Percentiles rank a stretch among this genome's conserved stretches.
Evolutionary conservation across 2,797 vertebrate species (phyloP).

Genomic region (Arctocebus calabarensis): DNA sequence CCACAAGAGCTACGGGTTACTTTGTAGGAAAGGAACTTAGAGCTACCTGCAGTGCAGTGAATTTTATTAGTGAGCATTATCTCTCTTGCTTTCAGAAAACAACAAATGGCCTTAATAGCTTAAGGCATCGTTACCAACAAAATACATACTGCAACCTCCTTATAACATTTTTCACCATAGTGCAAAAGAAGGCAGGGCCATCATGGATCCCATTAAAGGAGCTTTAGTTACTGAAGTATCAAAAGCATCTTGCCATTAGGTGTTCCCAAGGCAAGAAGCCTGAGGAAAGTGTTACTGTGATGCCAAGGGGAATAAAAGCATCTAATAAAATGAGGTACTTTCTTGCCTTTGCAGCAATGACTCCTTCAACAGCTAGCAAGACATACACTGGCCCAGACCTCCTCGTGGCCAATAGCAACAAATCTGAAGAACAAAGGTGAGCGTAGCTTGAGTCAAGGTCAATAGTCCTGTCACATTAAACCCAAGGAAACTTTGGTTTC

Average conservation of each 20-base stretch:
- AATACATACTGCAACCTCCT: conserved; percentile 73
- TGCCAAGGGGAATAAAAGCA: conserved; percentile 64
- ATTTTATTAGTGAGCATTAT: conserved; percentile 78
- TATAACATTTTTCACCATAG: conserved; percentile 73
- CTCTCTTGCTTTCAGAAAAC: conserved; percentile 79
- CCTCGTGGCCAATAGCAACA: conserved; percentile 4
- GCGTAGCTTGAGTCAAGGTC: conserved; percentile 24
- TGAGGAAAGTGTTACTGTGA: conserved; percentile 46
- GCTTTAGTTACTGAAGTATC: conserved; percentile 72
- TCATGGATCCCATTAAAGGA: conserved; percentile 72
- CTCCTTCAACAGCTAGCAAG: conserved; percentile 15
- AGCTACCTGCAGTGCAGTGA: conserved; percentile 13
- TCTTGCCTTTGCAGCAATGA: conserved; percentile 56
- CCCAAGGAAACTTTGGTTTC: neutral
- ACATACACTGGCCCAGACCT: neutral
- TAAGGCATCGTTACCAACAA: conserved; percentile 70
- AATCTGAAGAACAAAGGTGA: conserved; percentile 56
- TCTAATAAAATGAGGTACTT: conserved; percentile 61
- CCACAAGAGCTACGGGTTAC: conserved; percentile 2
- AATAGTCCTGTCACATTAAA: conserved; percentile 25
- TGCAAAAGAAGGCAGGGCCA: conserved; percentile 72
- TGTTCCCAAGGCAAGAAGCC: conserved; percentile 69
- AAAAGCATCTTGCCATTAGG: conserved; percentile 70
- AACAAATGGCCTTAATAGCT: conserved; percentile 78
- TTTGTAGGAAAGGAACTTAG: conserved; percentile 56